phyloP scores from a whole-genome alignment of 35 echinoderm and acorn worm genomes.

The Amphiura filiformis region DNA sequence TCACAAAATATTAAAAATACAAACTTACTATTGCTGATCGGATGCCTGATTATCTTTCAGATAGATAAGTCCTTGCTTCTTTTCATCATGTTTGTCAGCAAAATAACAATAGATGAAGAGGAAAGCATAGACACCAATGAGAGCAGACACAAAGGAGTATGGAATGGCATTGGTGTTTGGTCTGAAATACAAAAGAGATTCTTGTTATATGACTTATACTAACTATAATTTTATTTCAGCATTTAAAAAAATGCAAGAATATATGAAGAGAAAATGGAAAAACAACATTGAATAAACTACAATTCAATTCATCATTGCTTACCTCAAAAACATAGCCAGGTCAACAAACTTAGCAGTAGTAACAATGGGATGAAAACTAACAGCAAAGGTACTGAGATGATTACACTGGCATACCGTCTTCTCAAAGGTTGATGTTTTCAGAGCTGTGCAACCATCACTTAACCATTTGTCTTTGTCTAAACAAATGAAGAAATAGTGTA shows the following conservation, averaged over 20 bases:
- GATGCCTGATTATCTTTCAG: constrained; percentile 83
- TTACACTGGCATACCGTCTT: constrained; percentile 68
- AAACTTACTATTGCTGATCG: constrained; percentile 93
- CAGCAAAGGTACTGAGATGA: constrained; percentile 76
- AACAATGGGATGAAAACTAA: constrained; percentile 68
- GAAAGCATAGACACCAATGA: constrained; percentile 64
- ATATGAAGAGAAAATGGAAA: too few relatives aligned
- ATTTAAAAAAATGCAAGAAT: too few relatives aligned
- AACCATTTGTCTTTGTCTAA: constrained; percentile 58
- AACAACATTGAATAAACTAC: too few relatives aligned
- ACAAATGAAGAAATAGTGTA: background rate
- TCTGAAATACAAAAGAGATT: constrained; percentile 35
- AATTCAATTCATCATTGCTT: too few relatives aligned
- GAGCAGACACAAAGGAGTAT: constrained; percentile 54
- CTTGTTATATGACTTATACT: too few relatives aligned
- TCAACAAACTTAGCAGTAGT: constrained; percentile 21
- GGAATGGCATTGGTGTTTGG: constrained; percentile 70
- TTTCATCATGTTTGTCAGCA: constrained; percentile 86
- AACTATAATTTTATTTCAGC: too few relatives aligned
- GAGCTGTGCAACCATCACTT: constrained; percentile 44
- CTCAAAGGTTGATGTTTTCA: constrained; percentile 48
- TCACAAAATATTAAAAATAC: too few relatives aligned
- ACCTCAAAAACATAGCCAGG: constrained; percentile 31
- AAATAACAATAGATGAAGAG: constrained; percentile 88
- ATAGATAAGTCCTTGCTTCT: constrained; percentile 83